Evolutionary conservation across 1,140 invertebrate species (phyloP), one percentile per base, ranked within the genome.

Genomic region (Contarinia nasturtii): DNA sequence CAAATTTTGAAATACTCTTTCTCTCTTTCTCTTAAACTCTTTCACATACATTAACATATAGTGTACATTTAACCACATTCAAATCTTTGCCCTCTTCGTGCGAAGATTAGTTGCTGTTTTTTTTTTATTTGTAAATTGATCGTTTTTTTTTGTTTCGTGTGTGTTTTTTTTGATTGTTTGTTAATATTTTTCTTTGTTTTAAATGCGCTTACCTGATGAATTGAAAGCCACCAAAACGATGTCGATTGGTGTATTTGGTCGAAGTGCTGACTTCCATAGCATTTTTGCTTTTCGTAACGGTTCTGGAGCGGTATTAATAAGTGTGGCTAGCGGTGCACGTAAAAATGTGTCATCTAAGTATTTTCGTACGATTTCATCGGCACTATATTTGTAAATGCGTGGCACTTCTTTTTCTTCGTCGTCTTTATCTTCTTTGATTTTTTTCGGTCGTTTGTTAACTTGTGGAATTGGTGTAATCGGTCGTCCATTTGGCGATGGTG

Each of bases 341-440:
- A 72, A 62, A 55, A 72, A 74, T 0, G 67, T 60, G 62, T 74
- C 72, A 50, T 74, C 68, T 12, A 74, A 57, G 56, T 70, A 74
- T 46, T 63, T 61, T n/a, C 65, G 59, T 36, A 74, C 55, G 7
- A 58, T 56, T 51, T 63, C 61, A 8, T 55, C 47, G 20, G 41
- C 38, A 21, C 40, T 48, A 7, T 21, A 40, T 20, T 43, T 48
- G n/a, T 41, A 48, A n/a, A 43, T 34, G 14, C 18, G 14, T 12
- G 43, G 12, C 22, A n/a, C 3, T n/a, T 38, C n/a, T n/a, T n/a
- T n/a, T n/a, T n/a, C n/a, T 7, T 44, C 3, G 42, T 44, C 19
- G 42, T 44, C 15, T 44, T 5, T 11, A 11, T 15, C 15, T 11
- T 5, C 15, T 42, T 17, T 15, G 43, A 19, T 43, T 43, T 17